A percentile compares a stretch with the other conserved stretches of the same genome.
Evolutionary conservation across 2,113 vertebrate species (phyloP).

Genomic region (Empidonax traillii): DNA sequence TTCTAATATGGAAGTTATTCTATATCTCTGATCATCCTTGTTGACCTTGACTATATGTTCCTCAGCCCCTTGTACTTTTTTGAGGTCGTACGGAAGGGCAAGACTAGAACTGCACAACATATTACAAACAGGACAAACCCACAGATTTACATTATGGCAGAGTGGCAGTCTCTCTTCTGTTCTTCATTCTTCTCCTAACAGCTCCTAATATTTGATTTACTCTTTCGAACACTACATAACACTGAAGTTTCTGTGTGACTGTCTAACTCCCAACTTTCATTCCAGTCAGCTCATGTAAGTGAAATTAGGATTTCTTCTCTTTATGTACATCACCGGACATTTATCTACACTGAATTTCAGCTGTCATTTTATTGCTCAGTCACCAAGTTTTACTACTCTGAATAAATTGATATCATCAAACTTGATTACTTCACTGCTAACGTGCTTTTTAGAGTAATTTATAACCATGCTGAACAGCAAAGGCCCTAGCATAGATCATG

Average conservation of each 20-base stretch:
- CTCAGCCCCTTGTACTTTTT: background rate
- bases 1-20: background rate
- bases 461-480: background rate
- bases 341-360: conserved; percentile 23
- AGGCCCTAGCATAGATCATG: background rate
- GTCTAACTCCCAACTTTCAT: background rate
- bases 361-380: conserved; percentile 36
- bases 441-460: background rate
- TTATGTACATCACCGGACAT: background rate
- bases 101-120: background rate
- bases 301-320: background rate
- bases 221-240: background rate
- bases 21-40: background rate
- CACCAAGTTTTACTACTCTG: conserved; percentile 19
- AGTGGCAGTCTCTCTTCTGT: background rate
- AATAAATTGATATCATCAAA: conserved; percentile 35
- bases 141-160: background rate
- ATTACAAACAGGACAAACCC: background rate
- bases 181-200: background rate
- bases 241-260: background rate
- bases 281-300: background rate
- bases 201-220: conserved; percentile 1
- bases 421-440: conserved; percentile 5
- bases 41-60: background rate
- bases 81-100: background rate